Base-by-base conservation (phyloP, 2,888 invertebrate species). In the Drosophila macrospina region DNA sequence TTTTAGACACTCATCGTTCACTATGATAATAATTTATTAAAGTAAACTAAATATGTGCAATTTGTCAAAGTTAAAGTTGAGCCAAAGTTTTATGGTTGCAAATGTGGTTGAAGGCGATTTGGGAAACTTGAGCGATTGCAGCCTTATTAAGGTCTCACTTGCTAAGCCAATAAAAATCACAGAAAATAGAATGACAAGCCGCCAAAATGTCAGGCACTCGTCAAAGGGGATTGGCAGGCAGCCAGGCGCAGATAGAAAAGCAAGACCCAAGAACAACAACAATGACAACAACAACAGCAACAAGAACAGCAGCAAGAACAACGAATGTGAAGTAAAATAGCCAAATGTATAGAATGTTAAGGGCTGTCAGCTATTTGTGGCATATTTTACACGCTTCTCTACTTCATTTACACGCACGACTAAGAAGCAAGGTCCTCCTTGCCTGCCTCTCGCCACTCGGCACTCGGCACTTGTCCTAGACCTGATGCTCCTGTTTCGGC, bases 371-470 rank as follows among this genome's bases (percentile, higher is more conserved):
- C 86, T 83, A 74, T 88, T 88, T 88, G 88, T 56, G 84, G 86
- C 83, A 86, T 77, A 83, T 83, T 88, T 88, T 83, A 70, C 69
- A 74, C 86, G 83, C 75, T 61, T 65, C 70, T 64, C 80, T 65
- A 67, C 74, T 73, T 80, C 80, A 77, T 69, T 88, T 88, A 86
- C 84, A 88, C 80, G 84, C 86, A 83, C 78, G 86, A 80, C 50
- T 54, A 52, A 50, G 62, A 69, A 30, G 55, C 59, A 59, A 67
- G 45, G 32, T 47, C 41, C 63, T 42, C 57, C 28, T 28, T 10
- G 39, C 42, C n/a, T n/a, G n/a, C n/a, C n/a, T n/a, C n/a, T n/a
- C n/a, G n/a, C n/a, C n/a, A n/a, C n/a, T n/a, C n/a, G n/a, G n/a
- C n/a, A n/a, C n/a, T 64, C 55, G 55, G 10, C 42, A 32, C 55